Evolutionary conservation across 2,888 invertebrate genomes (phyloP).

Genomic region (Hybos culiciformis): DNA sequence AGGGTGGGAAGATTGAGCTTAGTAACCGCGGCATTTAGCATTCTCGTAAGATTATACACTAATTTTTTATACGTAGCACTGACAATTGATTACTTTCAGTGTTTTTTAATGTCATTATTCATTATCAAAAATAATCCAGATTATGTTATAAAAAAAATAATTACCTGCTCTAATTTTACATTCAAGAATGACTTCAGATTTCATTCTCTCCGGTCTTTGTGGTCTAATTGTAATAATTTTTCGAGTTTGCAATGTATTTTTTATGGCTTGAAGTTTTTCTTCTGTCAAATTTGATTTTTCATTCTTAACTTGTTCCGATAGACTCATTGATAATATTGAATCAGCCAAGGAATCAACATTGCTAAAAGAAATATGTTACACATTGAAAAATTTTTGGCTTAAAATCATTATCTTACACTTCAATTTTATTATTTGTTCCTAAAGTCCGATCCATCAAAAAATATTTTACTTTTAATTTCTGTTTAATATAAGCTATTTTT

Average conservation of each 20-base stretch:
- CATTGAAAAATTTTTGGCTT: constrained; percentile 1
- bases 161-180: constrained; percentile 21
- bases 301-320: constrained; percentile 24
- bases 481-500: constrained; percentile 32
- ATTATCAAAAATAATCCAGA: too few species aligned
- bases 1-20: too few species aligned
- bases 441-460: not conserved
- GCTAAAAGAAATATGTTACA: constrained; percentile 15
- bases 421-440: not conserved
- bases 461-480: constrained; percentile 20
- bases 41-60: too few species aligned
- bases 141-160: not conserved
- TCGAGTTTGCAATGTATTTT: constrained; percentile 20
- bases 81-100: too few species aligned
- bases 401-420: constrained; percentile 6
- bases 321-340: constrained; percentile 31
- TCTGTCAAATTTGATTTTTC: constrained; percentile 24
- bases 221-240: constrained; percentile 28
- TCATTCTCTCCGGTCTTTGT: constrained; percentile 30
- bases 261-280: constrained; percentile 24
- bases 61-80: too few species aligned
- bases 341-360: constrained; percentile 30
- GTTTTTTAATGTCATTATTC: too few species aligned
- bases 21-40: too few species aligned
- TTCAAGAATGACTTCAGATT: constrained; percentile 33